Evolutionary conservation across 2,113 vertebrate genomes (phyloP).

Genomic region (Silurus meridionalis): DNA sequence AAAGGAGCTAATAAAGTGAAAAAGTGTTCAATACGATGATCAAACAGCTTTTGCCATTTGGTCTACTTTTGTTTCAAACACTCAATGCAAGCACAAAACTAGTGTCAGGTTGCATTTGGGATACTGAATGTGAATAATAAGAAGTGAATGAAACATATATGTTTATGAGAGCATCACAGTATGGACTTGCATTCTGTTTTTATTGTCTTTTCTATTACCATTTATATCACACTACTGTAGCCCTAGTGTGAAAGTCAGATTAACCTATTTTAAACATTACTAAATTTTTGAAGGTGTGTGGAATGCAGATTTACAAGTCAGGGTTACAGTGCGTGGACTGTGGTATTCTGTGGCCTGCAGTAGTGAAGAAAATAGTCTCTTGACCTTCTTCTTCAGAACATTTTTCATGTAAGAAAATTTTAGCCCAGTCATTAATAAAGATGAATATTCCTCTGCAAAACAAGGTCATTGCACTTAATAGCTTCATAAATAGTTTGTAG

Average conservation of each 20-base stretch:
- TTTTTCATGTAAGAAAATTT: constrained; percentile 29
- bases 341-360: background rate
- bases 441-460: constrained; percentile 56
- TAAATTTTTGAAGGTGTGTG: background rate
- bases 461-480: constrained; percentile 40
- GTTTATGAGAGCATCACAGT: background rate
- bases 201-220: background rate
- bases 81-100: background rate
- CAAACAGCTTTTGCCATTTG: constrained; percentile 2
- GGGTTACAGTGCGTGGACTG: constrained; percentile 4
- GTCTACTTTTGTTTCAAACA: background rate
- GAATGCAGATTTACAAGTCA: background rate
- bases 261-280: background rate
- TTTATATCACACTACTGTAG: background rate
- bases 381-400: constrained; percentile 45
- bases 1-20: constrained; percentile 43
- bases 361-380: constrained; percentile 16
- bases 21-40: constrained; percentile 12
- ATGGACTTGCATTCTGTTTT: background rate
- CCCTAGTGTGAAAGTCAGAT: background rate
- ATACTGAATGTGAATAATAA: constrained; percentile 4
- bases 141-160: background rate
- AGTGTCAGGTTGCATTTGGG: background rate
- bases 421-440: constrained; percentile 43
- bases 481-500: constrained; percentile 37